These are phyloP conservation scores for Scaptomyza caliginosa DNA, from an alignment of 2,888 invertebrate species.

Conservation along the genomic window DNA sequence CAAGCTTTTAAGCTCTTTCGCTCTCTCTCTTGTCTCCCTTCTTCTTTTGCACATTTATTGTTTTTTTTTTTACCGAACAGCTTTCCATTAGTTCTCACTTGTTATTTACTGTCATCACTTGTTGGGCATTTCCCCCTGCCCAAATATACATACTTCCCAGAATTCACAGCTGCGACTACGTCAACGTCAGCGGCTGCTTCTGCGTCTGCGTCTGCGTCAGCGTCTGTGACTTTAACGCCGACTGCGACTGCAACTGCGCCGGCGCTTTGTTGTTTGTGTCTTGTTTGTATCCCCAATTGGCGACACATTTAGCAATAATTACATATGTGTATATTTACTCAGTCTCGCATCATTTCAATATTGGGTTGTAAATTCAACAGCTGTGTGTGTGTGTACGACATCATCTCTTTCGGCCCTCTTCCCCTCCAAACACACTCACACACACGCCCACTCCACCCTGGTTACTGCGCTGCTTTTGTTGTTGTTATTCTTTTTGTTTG, in stretches of 20 bases:
- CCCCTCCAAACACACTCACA: not conserved
- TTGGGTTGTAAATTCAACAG: slow-evolving; percentile 33
- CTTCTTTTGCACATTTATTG: not conserved
- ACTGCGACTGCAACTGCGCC: slow-evolving; percentile 1
- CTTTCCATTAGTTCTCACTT: slow-evolving; percentile 3
- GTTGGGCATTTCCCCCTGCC: slow-evolving; percentile 33
- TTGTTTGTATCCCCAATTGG: slow-evolving; percentile 31
- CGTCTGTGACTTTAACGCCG: slow-evolving; percentile 7
- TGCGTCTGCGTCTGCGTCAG: not conserved
- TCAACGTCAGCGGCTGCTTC: not conserved
- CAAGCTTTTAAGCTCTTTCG: not conserved
- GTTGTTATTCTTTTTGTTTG: slow-evolving; percentile 13
- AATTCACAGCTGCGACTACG: slow-evolving; percentile 6
- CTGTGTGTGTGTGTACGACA: slow-evolving; percentile 17
- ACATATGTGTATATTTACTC: slow-evolving; percentile 29
- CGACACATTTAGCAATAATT: slow-evolving; percentile 69
- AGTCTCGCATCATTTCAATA: slow-evolving; percentile 10
- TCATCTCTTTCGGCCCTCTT: not conserved
- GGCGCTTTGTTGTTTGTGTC: not conserved
- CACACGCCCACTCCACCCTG: not conserved
- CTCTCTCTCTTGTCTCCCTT: not conserved
- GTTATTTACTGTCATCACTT: slow-evolving; percentile 11
- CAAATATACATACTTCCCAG: slow-evolving; percentile 9
- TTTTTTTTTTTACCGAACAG: slow-evolving; percentile 12
- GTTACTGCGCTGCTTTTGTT: slow-evolving; percentile 10